Evolutionary conservation across 2,113 vertebrate species (phyloP).

Genomic region (Lates calcarifer): DNA sequence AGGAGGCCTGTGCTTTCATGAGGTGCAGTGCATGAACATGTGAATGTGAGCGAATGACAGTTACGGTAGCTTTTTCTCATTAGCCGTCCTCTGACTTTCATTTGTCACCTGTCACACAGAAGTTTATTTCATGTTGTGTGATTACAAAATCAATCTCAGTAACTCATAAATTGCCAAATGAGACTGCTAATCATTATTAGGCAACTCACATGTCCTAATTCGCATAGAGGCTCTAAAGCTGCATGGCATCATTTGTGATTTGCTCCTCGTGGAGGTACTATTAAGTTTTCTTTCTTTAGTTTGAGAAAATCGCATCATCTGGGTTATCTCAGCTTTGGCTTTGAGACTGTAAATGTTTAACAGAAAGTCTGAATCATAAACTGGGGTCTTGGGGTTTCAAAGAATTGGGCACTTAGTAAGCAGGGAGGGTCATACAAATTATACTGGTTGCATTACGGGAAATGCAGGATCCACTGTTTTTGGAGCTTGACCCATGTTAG

Average conservation of each 20-base stretch:
- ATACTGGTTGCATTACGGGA: background rate
- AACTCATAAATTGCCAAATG: background rate
- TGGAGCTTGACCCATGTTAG: background rate
- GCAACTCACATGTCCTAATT: background rate
- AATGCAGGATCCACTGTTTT: slow-evolving; percentile 2
- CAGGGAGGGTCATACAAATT: background rate
- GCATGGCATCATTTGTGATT: background rate
- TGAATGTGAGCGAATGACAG: background rate
- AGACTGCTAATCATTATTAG: background rate
- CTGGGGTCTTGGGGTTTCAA: background rate
- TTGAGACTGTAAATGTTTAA: background rate
- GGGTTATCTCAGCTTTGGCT: background rate
- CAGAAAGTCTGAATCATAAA: background rate
- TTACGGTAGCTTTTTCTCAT: background rate
- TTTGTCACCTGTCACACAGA: background rate
- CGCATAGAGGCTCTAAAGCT: background rate
- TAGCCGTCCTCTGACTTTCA: background rate
- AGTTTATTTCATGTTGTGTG: background rate
- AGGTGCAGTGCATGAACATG: background rate
- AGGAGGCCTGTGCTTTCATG: background rate
- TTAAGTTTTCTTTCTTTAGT: background rate
- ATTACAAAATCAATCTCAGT: background rate
- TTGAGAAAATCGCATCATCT: background rate
- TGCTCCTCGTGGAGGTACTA: background rate
- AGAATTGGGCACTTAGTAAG: background rate